A percentile compares a stretch with the other conserved stretches of the same genome.
phyloP scores from a whole-genome alignment of 2,113 vertebrate species.

The Machaerirhynchus nigripectus region DNA sequence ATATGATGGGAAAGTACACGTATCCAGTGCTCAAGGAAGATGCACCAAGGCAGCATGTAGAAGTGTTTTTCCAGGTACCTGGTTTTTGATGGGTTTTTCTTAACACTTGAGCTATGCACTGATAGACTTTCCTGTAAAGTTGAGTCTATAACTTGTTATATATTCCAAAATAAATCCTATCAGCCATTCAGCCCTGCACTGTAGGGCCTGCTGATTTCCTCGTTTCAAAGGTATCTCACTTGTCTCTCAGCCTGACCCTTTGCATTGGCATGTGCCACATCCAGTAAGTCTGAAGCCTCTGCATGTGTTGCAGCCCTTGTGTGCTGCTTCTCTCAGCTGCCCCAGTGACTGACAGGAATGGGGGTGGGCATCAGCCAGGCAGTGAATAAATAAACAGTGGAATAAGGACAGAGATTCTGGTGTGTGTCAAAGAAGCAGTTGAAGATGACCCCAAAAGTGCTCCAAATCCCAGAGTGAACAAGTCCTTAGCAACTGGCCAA shows the following conservation, averaged over 20 bases:
- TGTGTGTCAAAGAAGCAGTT: not conserved
- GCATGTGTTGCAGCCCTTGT: not conserved
- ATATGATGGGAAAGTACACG: conserved; percentile 98
- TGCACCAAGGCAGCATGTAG: conserved; percentile 91
- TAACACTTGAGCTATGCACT: not conserved
- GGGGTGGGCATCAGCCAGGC: not conserved
- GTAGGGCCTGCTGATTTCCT: not conserved
- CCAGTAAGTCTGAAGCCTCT: not conserved
- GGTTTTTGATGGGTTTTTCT: not conserved
- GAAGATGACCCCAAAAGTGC: not conserved
- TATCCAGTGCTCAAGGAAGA: conserved; percentile 92
- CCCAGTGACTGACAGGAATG: not conserved
- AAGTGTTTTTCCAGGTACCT: conserved; percentile 92
- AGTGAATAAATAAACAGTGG: not conserved
- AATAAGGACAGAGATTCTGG: not conserved
- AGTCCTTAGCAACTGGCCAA: not conserved
- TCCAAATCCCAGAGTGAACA: not conserved
- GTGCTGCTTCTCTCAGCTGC: not conserved
- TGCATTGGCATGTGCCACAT: not conserved
- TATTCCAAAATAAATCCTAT: not conserved
- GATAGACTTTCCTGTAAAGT: not conserved
- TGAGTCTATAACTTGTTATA: fast-evolving
- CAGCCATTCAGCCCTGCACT: not conserved
- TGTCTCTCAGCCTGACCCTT: not conserved
- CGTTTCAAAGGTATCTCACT: not conserved